A percentile compares a stretch with the other conserved stretches of the same genome.
Evolutionary conservation across 2,888 invertebrate genomes (phyloP).

Genomic region (Branchipolynoe longqiensis): DNA sequence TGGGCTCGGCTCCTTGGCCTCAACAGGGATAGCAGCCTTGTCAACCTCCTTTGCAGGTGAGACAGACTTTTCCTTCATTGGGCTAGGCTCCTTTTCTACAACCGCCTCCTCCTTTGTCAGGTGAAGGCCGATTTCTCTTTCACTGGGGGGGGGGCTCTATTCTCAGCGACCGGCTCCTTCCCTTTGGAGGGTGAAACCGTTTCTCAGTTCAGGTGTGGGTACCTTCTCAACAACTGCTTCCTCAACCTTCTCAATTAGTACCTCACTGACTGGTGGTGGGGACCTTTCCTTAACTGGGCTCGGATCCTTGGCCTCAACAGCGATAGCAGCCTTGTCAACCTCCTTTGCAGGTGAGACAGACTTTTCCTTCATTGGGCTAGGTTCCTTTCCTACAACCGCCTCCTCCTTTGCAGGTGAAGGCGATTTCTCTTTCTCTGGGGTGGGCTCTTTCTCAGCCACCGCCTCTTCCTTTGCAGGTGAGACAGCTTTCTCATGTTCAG

Average conservation of each 20-base stretch:
- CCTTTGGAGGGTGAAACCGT: neutral
- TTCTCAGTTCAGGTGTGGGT: constrained; percentile 1
- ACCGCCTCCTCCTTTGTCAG: constrained; percentile 17
- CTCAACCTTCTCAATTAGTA: neutral
- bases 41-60: constrained; percentile 31
- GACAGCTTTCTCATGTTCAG: neutral
- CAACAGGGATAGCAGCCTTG: neutral
- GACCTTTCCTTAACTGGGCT: neutral
- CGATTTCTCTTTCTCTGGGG: neutral
- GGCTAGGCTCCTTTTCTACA: neutral
- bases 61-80: constrained; percentile 20
- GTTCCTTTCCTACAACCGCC: neutral
- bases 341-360: neutral
- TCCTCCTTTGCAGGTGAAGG: neutral
- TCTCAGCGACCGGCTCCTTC: neutral
- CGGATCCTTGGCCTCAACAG: neutral
- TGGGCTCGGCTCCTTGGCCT: constrained; percentile 11
- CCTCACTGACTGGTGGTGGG: constrained; percentile 8
- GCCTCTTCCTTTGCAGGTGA: constrained; percentile 10
- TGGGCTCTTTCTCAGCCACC: neutral
- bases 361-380: neutral
- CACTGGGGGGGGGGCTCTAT: neutral
- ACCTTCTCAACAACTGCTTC: neutral
- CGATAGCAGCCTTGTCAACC: neutral
- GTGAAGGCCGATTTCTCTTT: constrained; percentile 16